phyloP scores from a whole-genome alignment of 2,113 vertebrate genomes.

The Pseudopodoces humilis region DNA sequence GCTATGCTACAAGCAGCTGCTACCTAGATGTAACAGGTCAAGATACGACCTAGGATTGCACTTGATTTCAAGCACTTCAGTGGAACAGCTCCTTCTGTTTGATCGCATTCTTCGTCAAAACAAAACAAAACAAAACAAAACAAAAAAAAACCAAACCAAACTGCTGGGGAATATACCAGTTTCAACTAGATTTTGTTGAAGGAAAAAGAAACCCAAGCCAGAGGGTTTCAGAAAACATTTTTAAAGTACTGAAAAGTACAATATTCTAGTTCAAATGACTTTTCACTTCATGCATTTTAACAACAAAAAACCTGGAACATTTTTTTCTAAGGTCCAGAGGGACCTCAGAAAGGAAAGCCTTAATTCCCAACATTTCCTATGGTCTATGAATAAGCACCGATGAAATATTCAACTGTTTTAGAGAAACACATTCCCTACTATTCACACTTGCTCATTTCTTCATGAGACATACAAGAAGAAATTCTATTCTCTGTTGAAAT shows the following conservation, averaged over 20 bases:
- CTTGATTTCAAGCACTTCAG: background rate
- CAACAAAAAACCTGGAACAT: background rate
- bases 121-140: background rate
- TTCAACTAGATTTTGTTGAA: background rate
- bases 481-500: background rate
- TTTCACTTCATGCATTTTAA: background rate
- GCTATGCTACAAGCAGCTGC: background rate
- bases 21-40: background rate
- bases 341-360: background rate
- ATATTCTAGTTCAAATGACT: background rate
- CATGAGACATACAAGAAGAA: background rate
- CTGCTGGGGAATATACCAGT: background rate
- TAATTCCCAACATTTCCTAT: background rate
- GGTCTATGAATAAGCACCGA: background rate
- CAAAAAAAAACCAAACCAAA: background rate
- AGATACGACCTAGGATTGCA: background rate
- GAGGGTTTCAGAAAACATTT: background rate
- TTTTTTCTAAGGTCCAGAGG: background rate
- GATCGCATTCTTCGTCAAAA: background rate
- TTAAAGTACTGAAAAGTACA: background rate
- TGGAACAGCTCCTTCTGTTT: background rate
- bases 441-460: background rate
- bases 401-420: background rate
- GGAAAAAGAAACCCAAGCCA: background rate
- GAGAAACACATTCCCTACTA: background rate